phyloP scores from a whole-genome alignment of 2,113 vertebrate species.

The Hylia prasina region DNA sequence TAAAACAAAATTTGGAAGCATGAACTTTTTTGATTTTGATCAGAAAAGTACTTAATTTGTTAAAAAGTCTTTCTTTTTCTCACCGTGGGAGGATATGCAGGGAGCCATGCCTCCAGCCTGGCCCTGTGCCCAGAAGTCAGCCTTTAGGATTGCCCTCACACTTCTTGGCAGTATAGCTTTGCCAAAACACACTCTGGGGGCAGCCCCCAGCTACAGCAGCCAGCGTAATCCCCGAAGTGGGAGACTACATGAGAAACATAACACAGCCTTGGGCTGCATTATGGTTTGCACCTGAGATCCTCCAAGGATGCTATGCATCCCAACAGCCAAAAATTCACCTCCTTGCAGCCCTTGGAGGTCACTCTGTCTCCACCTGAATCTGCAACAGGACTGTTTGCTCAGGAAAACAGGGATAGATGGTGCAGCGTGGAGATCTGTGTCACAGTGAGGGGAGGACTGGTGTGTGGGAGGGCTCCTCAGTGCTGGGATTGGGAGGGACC shows the following conservation, averaged over 20 bases:
- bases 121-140: not conserved
- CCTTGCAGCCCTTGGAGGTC: not conserved
- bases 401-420: not conserved
- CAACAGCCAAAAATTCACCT: not conserved
- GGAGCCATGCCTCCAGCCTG: not conserved
- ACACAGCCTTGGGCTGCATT: constrained; percentile 10
- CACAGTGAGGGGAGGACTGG: rapidly evolving
- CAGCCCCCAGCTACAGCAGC: not conserved
- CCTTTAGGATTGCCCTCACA: not conserved
- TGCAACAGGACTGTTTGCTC: not conserved
- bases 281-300: not conserved
- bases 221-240: not conserved
- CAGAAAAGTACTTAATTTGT: not conserved
- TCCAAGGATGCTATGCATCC: not conserved
- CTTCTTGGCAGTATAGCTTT: not conserved
- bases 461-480: not conserved
- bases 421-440: not conserved
- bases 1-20: not conserved
- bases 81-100: not conserved
- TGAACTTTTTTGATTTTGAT: not conserved
- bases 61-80: not conserved
- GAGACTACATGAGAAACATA: not conserved
- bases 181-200: not conserved
- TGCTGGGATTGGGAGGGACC: not conserved
- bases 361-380: not conserved